A percentile compares a stretch with the other conserved stretches of the same genome.
Evolutionary conservation across 2,888 invertebrate genomes (phyloP).

Genomic region (Monochamus alternatus): DNA sequence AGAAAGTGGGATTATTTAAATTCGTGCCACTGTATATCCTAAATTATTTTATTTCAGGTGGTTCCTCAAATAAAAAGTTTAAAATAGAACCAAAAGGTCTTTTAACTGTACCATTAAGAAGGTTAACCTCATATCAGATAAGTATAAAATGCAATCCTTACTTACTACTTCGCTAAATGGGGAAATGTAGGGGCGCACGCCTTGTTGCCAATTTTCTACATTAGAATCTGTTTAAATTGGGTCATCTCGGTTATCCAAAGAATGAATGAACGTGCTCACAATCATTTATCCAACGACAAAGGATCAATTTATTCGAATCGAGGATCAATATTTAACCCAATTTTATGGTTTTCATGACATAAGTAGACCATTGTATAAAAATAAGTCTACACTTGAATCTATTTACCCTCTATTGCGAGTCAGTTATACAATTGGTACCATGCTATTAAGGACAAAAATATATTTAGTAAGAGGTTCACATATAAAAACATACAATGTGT

Average conservation of each 20-base stretch:
- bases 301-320: constrained; percentile 21
- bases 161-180: neutral
- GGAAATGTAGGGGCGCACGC: neutral
- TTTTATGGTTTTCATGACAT: constrained; percentile 16
- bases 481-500: neutral
- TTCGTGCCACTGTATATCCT: too few relatives aligned
- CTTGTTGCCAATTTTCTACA: neutral
- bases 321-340: constrained; percentile 32
- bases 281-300: constrained; percentile 10
- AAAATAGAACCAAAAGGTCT: too few relatives aligned
- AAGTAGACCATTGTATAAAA: constrained; percentile 5
- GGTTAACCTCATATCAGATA: too few relatives aligned
- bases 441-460: constrained; percentile 16
- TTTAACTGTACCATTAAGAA: too few relatives aligned
- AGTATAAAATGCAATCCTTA: neutral
- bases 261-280: constrained; percentile 25
- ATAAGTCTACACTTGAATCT: constrained; percentile 6
- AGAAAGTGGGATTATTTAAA: too few relatives aligned
- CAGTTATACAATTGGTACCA: constrained; percentile 8
- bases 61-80: too few relatives aligned
- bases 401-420: neutral
- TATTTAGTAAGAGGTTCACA: neutral
- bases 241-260: constrained; percentile 21
- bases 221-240: constrained; percentile 7
- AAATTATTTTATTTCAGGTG: too few relatives aligned